Evolutionary conservation across 2,113 vertebrate species (phyloP), one percentile per base, ranked within the genome.

Genomic region (Taxidea taxus): DNA sequence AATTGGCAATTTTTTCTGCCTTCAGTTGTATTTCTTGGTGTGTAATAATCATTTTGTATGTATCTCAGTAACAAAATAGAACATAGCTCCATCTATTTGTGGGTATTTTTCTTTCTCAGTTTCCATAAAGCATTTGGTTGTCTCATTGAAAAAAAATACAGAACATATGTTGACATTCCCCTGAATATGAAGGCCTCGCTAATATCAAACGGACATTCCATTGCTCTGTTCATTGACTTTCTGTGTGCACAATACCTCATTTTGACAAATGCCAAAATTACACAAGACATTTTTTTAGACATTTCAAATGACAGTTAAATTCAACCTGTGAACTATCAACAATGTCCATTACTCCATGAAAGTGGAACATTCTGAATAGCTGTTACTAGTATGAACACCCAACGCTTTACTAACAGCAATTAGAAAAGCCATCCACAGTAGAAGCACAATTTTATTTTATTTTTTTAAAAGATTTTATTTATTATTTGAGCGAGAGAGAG

Each of bases 31-130:
- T 66, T 93, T 92, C 49, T 82, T 51, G 18, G 44, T 94, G 7
- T 82, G 7, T 37, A 66, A 51, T 80, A 87, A 54, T 94, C 60
- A 86, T 92, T 62, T 9, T 56, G 25, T 29, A 13, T 87, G 51
- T 54, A 51, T 94, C 49, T 92, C 64, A 29, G 66, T 92, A 60
- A 78, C 81, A 96, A 96, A 89, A 54, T 89, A 31, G 60, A 89
- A 81, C 9, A 82, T 44, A 74, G 64, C 58, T 77, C 72, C n/a
- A n/a, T 87, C 42, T 92, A 8, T 20, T 75, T 72, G 51, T 54
- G 11, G 14, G 10, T 64, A 56, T 91, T 21, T 83, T 95, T 25
- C n/a, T 86, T 82, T 87, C 60, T 72, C 8, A 34, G 60, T 82
- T 96, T 42, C 34, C 75, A 82, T 78, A 84, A 93, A 89, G 29